phyloP scores from a whole-genome alignment of 2,113 vertebrate genomes.

The Sander lucioperca region DNA sequence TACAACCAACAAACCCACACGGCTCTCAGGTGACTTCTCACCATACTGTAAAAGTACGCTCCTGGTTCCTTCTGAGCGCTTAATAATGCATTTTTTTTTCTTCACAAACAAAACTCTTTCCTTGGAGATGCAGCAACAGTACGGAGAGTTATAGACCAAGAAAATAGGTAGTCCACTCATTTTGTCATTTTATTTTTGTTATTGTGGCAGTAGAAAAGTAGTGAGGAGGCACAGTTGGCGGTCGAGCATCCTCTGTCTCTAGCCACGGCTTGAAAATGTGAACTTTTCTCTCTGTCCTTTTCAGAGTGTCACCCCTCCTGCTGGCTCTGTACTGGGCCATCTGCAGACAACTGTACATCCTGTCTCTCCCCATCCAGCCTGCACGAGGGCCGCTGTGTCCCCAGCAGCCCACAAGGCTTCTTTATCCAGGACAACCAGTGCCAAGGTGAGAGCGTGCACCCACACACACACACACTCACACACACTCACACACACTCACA shows the following conservation, averaged over 20 bases:
- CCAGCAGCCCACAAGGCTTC: slow-evolving; percentile 83
- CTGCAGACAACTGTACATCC: slow-evolving; percentile 84
- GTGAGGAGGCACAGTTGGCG: neutral
- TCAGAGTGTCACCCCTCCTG: slow-evolving; percentile 92
- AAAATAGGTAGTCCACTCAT: neutral
- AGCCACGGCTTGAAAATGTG: neutral
- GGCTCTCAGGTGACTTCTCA: too few relatives aligned
- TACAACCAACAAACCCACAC: too few relatives aligned
- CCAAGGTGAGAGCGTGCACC: slow-evolving; percentile 79
- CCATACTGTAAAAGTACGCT: too few relatives aligned
- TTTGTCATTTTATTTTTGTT: neutral
- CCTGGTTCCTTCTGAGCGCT: too few relatives aligned
- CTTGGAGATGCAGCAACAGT: neutral
- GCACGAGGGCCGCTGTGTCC: slow-evolving; percentile 83
- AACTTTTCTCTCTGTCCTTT: slow-evolving; percentile 11
- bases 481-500: neutral
- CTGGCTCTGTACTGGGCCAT: slow-evolving; percentile 80
- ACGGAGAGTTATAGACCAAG: neutral
- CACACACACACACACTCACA: neutral
- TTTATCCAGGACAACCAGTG: slow-evolving; percentile 79
- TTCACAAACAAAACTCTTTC: neutral
- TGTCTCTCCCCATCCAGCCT: slow-evolving; percentile 80
- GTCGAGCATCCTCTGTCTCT: neutral
- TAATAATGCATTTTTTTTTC: neutral
- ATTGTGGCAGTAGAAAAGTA: neutral